Evolutionary conservation across 2,888 invertebrate species (phyloP).

Genomic region (Polylopha cassiicola): DNA sequence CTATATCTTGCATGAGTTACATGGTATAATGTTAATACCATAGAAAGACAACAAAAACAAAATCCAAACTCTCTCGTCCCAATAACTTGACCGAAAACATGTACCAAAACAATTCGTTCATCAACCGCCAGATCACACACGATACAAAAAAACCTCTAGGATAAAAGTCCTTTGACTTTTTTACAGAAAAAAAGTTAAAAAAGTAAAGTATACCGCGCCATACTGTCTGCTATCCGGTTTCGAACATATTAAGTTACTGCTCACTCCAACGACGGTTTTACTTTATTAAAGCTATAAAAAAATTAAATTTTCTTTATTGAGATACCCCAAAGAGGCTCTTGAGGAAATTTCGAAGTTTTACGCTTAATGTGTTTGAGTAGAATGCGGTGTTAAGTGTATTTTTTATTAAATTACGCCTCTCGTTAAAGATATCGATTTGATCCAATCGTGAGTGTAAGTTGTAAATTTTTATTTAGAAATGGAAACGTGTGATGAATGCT

Average conservation of each 20-base stretch:
- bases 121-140: conserved; percentile 60
- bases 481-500: too few species aligned
- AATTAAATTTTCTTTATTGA: conserved; percentile 63
- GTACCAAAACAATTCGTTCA: conserved; percentile 54
- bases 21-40: too few species aligned
- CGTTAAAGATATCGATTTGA: too few species aligned
- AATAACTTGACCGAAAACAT: background rate
- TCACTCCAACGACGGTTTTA: conserved; percentile 50
- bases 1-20: too few species aligned
- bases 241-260: conserved; percentile 67
- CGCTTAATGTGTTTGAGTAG: conserved; percentile 2
- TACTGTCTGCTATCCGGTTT: conserved; percentile 77
- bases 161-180: conserved; percentile 62
- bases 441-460: too few species aligned
- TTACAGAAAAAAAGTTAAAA: conserved; percentile 51
- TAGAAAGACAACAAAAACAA: too few species aligned
- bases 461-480: too few species aligned
- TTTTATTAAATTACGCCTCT: too few species aligned
- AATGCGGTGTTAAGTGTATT: conserved; percentile 9
- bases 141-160: conserved; percentile 51
- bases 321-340: conserved; percentile 44
- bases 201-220: conserved; percentile 70
- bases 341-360: conserved; percentile 18
- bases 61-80: conserved; percentile 16
- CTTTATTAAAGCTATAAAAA: conserved; percentile 56